Conservation (phyloP, 2,113 vertebrate genomes). For the Mirounga angustirostris region DNA sequence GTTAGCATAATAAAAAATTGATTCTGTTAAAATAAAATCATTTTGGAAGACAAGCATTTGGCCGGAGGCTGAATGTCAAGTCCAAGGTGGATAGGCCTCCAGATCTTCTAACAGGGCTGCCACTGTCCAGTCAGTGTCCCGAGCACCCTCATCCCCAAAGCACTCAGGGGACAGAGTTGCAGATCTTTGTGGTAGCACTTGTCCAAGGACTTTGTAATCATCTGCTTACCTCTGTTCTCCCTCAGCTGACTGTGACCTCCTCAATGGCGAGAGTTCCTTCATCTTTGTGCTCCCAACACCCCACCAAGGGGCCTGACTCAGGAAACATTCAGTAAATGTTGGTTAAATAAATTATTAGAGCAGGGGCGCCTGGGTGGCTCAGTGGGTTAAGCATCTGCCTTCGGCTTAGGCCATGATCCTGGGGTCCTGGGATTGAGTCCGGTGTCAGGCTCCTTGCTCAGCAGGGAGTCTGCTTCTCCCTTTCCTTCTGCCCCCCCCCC, state of each 20-base stretch:
- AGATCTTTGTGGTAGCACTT: not conserved
- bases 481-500: not conserved
- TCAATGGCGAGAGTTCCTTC: not conserved
- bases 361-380: not conserved
- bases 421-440: not conserved
- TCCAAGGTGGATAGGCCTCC: not conserved
- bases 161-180: not conserved
- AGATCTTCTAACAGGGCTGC: not conserved
- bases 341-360: conserved; percentile 43
- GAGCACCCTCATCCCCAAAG: not conserved
- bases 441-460: too few relatives aligned
- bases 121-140: not conserved
- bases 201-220: not conserved
- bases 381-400: not conserved
- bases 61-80: not conserved
- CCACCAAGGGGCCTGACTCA: not conserved
- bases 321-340: conserved; percentile 23
- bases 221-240: not conserved
- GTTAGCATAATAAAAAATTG: conserved; percentile 31
- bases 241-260: not conserved
- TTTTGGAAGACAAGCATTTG: conserved; percentile 43
- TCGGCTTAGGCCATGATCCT: not conserved
- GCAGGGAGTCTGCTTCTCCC: too few relatives aligned
- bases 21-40: conserved; percentile 47
- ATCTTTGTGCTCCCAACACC: not conserved